Conservation (phyloP, 2,113 vertebrate genomes). For the Anarrhichthys ocellatus region DNA sequence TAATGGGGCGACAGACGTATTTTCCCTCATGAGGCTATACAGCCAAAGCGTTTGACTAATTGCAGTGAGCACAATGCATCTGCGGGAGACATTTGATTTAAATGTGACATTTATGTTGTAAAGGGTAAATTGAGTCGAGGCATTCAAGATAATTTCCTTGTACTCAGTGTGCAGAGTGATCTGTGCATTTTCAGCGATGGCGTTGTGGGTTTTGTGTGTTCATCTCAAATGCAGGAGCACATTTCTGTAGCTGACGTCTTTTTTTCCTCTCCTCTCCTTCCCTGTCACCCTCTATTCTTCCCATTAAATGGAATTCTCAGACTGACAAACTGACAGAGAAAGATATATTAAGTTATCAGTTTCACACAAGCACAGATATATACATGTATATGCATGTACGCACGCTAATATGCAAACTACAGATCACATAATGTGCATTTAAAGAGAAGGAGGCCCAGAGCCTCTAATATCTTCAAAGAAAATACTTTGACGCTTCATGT, state of each 20-base stretch:
- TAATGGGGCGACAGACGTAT: conserved; percentile 20
- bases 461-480: background rate
- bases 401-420: background rate
- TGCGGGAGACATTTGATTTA: conserved; percentile 39
- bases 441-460: background rate
- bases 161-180: conserved; percentile 1
- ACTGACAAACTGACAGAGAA: conserved; percentile 25
- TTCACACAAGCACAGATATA: background rate
- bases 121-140: conserved; percentile 18
- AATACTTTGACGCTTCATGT: background rate
- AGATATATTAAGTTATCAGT: conserved; percentile 15
- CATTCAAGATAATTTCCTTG: conserved; percentile 34
- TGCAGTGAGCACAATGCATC: conserved; percentile 24
- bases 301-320: background rate
- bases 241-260: conserved; percentile 30
- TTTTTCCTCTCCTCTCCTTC: background rate
- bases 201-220: conserved; percentile 14
- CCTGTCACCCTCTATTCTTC: background rate
- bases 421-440: background rate
- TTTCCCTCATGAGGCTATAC: conserved; percentile 23
- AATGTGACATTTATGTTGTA: conserved; percentile 24
- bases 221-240: conserved; percentile 13
- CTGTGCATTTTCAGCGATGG: conserved; percentile 20
- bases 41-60: conserved; percentile 40
- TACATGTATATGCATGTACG: background rate